Conservation (phyloP, 1,140 invertebrate species). For the Drosophila willistoni region DNA sequence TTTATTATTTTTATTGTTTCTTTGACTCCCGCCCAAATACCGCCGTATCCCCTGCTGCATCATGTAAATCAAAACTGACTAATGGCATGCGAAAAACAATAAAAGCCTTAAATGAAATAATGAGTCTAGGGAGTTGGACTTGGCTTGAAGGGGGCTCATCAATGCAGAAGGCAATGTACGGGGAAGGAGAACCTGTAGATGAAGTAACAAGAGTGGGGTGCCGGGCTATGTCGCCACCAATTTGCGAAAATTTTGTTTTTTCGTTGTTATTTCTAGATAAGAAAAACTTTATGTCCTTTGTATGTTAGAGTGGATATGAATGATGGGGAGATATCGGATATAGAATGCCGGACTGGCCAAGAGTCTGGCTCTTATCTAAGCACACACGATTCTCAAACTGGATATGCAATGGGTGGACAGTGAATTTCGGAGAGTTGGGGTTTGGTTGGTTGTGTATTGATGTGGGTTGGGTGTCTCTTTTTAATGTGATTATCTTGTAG, state of each 20-base stretch:
- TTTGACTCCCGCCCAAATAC: conserved; percentile 10
- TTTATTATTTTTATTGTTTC: conserved; percentile 77
- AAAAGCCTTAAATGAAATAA: conserved; percentile 79
- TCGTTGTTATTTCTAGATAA: conserved; percentile 39
- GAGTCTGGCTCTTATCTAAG: conserved; percentile 41
- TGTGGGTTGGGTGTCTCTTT: conserved; percentile 54
- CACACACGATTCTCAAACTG: conserved; percentile 54
- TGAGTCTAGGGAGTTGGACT: conserved; percentile 58
- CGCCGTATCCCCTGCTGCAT: background rate
- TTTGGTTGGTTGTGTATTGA: conserved; percentile 19
- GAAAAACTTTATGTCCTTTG: conserved; percentile 17
- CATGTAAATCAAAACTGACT: conserved; percentile 79
- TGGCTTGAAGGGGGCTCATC: background rate
- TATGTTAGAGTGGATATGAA: background rate
- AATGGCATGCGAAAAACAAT: conserved; percentile 81
- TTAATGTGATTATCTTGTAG: conserved; percentile 82
- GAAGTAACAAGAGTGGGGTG: background rate
- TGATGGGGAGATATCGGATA: conserved; percentile 6
- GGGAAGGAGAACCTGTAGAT: background rate
- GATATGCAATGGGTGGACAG: conserved; percentile 28
- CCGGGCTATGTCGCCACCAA: conserved; percentile 44
- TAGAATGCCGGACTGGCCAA: conserved; percentile 29
- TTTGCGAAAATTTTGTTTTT: conserved; percentile 60
- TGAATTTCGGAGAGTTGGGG: background rate
- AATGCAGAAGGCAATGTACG: background rate